phyloP scores from a whole-genome alignment of 30 jellyfish, hydroid and myxozoan genomes.

The Hydractinia echinata region DNA sequence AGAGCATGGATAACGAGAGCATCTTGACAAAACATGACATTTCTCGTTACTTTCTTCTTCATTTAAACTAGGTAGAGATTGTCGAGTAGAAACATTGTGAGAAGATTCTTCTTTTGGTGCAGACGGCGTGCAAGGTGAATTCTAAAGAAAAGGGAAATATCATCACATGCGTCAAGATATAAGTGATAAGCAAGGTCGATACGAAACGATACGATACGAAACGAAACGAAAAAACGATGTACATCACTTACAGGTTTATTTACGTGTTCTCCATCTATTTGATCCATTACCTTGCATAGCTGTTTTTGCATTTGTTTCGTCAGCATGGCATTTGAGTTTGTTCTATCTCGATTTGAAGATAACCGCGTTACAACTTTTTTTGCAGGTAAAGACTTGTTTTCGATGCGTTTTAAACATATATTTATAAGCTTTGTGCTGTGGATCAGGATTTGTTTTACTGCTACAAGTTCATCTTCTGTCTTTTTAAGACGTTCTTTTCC shows the following conservation, averaged over 20 bases:
- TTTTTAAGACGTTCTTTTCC: background rate
- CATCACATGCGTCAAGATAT: no score
- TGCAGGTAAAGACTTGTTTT: background rate
- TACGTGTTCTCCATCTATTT: background rate
- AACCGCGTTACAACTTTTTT: background rate
- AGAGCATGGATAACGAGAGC: constrained; percentile 46
- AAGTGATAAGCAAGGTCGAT: no score
- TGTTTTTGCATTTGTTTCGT: background rate
- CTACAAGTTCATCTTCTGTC: background rate
- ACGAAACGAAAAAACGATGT: background rate
- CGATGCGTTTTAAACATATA: constrained; percentile 10
- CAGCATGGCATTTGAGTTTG: constrained; percentile 1
- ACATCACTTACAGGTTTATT: background rate
- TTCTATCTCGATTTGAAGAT: no score
- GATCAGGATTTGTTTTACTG: background rate
- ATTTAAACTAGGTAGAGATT: no score
- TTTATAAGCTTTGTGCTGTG: background rate
- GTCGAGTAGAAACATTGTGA: no score
- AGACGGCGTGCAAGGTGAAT: no score
- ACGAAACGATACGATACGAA: background rate
- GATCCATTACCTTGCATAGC: background rate
- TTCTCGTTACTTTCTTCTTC: background rate
- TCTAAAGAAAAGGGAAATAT: no score
- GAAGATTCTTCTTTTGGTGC: no score
- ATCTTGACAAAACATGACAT: constrained; percentile 26